phyloP scores from a whole-genome alignment of 2,888 invertebrate genomes.

The Epinotia ramella region DNA sequence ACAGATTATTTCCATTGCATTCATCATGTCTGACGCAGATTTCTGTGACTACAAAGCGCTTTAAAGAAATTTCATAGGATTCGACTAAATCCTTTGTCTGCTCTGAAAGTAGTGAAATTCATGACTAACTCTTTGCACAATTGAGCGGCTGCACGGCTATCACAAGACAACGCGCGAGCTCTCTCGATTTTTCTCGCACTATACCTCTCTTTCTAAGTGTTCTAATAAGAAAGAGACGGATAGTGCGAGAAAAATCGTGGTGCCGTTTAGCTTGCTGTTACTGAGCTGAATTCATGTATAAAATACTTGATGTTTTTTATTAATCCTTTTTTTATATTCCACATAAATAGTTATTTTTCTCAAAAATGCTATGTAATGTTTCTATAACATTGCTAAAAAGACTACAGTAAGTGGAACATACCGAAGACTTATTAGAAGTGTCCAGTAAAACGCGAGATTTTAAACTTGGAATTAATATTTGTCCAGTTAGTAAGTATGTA shows the following conservation, averaged over 20 bases:
- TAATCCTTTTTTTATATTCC: not conserved
- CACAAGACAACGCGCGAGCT: no score
- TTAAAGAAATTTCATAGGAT: not conserved
- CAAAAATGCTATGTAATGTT: no score
- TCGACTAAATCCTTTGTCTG: not conserved
- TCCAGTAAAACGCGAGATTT: no score
- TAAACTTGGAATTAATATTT: no score
- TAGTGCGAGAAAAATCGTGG: no score
- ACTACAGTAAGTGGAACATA: no score
- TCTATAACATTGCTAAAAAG: no score
- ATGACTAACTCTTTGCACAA: slow-evolving; percentile 7
- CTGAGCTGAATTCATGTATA: not conserved
- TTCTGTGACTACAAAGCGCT: not conserved
- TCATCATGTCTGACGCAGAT: not conserved
- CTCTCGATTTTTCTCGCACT: no score
- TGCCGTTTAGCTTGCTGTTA: not conserved
- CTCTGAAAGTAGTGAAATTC: slow-evolving; percentile 2
- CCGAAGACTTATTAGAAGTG: no score
- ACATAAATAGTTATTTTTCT: not conserved
- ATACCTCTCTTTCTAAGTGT: no score
- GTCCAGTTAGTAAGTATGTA: no score
- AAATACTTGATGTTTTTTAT: not conserved
- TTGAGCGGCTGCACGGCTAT: not conserved
- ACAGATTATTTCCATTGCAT: not conserved
- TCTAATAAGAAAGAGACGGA: no score